Base-by-base conservation (phyloP, 2,888 invertebrate species). In the Steinernema scapterisci region DNA sequence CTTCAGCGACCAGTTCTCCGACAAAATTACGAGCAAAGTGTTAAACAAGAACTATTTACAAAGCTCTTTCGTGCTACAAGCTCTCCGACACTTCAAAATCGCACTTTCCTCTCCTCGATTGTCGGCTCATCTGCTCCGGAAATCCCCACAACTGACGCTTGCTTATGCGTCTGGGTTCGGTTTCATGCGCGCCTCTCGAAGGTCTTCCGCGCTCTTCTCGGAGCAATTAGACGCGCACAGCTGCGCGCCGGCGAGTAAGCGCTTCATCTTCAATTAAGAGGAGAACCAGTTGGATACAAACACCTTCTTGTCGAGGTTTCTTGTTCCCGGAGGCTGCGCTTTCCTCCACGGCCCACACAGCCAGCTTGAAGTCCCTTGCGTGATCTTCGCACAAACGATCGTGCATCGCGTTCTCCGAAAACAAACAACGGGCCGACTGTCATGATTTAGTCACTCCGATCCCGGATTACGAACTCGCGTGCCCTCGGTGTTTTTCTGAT, bases 241-340 rank as follows among this genome's bases (percentile, higher is more conserved):
- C 23, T 63, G 63, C 16, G 63, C 63, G 63, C 31, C 48, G 48
- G 19, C 52, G 38, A 25, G 63, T 63, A 63, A 27, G n/a, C 63
- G 27, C 27, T 31, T 16, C 38, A 6, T 38, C 38, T 38, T 38
- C 38, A 63, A 63, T 63, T 63, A 38, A 38, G 38, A 63, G 38
- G 16, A 63, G 52, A 52, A 52, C 52, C n/a, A 52, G 52, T 52
- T 23, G 52, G n/a, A 6, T 21, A 48, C 48, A 48, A 48, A 2
- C 27, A 63, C 63, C 63, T 63, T 63, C 63, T n/a, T 16, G 63
- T 16, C 38, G 38, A 38, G 31, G 63, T 9, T 25, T 63, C 63
- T n/a, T 48, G 31, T 63, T 38, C 31, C 63, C 63, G 27, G 16
- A 11, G 63, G 63, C 63, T 16, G 63, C 25, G 51, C 51, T 19